Conservation (phyloP, 2,113 vertebrate species). For the Aspidoscelis tigris region DNA sequence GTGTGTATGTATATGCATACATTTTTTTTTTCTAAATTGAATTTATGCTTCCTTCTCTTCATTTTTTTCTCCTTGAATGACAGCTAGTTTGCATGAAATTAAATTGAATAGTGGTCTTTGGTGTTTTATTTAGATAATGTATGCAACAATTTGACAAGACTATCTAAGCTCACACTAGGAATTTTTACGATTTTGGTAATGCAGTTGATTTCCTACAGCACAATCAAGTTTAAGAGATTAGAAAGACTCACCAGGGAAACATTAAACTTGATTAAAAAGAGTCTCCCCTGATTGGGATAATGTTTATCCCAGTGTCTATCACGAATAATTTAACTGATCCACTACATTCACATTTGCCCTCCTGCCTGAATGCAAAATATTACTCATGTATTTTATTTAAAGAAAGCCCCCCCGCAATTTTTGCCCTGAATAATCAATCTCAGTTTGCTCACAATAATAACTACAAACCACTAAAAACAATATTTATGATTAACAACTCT, state of each 20-base stretch:
- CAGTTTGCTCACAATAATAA: neutral
- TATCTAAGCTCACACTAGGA: conserved; percentile 38
- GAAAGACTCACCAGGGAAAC: conserved; percentile 56
- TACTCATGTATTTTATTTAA: conserved; percentile 28
- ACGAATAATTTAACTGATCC: conserved; percentile 55
- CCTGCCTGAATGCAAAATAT: conserved; percentile 44
- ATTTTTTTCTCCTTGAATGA: neutral
- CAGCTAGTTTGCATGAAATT: conserved; percentile 7
- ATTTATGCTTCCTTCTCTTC: neutral
- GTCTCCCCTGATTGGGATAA: conserved; percentile 53
- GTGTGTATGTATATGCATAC: conserved; percentile 5
- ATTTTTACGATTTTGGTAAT: conserved; percentile 45
- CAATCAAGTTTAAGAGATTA: conserved; percentile 59
- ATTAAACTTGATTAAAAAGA: conserved; percentile 68
- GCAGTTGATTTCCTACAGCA: conserved; percentile 54
- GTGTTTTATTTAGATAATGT: conserved; percentile 48
- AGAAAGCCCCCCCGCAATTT: conserved; percentile 2
- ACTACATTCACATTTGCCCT: conserved; percentile 46
- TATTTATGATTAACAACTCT: neutral
- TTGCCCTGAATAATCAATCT: conserved; percentile 17
- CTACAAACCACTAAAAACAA: neutral
- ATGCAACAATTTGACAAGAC: conserved; percentile 39
- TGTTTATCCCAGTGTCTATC: conserved; percentile 45
- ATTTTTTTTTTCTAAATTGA: conserved; percentile 3
- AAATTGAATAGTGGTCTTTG: neutral